Evolutionary conservation across 1,140 invertebrate species (phyloP).

Genomic region (Diorhabda sublineata): DNA sequence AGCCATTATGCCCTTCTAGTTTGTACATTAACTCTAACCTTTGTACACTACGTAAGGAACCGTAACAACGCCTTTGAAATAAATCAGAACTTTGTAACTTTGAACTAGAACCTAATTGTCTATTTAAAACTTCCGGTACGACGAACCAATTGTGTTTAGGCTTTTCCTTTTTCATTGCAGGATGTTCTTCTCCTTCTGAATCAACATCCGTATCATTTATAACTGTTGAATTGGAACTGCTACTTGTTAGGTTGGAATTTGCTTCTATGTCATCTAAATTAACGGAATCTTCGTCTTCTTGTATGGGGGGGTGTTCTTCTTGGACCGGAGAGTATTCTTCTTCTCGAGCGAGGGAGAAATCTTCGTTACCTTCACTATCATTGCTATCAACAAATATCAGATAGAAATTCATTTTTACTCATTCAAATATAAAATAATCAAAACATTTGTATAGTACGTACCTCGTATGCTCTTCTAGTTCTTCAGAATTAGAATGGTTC

Average conservation of each 20-base stretch:
- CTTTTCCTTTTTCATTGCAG: constrained; percentile 55
- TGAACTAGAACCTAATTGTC: constrained; percentile 54
- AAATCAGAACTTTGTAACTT: constrained; percentile 52
- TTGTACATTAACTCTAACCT: constrained; percentile 74
- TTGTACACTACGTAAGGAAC: constrained; percentile 77
- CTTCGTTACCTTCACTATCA: too few relatives aligned
- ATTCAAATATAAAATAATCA: constrained; percentile 4
- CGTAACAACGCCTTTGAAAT: constrained; percentile 72
- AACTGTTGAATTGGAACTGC: constrained; percentile 11
- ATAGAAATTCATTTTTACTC: too few relatives aligned
- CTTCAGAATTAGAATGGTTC: constrained; percentile 14
- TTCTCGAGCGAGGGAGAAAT: background rate
- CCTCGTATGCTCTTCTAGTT: constrained; percentile 10
- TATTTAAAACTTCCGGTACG: constrained; percentile 56
- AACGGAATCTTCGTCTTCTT: constrained; percentile 9
- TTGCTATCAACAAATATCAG: too few relatives aligned
- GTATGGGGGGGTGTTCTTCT: constrained; percentile 16
- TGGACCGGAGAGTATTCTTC: constrained; percentile 14
- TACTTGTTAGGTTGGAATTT: background rate
- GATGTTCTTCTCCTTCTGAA: constrained; percentile 48
- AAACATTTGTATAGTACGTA: background rate
- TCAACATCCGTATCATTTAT: constrained; percentile 39
- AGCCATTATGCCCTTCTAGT: constrained; percentile 78
- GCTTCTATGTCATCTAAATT: background rate
- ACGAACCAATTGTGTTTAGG: constrained; percentile 67